A percentile compares a stretch with the other conserved stretches of the same genome.
These are phyloP conservation scores for Caracal caracal DNA, from an alignment of 2,113 vertebrate species.

Conservation along the genomic window DNA sequence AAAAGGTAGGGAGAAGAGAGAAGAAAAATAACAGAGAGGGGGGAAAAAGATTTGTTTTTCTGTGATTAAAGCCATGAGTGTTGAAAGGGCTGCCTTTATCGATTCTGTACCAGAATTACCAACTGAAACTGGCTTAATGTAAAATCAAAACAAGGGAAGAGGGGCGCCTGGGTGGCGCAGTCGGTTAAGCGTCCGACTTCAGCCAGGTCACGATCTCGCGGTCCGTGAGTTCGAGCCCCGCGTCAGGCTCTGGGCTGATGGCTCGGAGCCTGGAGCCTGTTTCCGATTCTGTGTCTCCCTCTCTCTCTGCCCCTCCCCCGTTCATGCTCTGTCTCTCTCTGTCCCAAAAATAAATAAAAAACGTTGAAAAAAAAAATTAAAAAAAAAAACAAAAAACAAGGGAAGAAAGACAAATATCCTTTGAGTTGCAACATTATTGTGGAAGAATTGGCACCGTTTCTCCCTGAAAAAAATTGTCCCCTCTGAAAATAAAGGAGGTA, in stretches of 20 bases:
- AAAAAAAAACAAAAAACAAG: constrained; percentile 40
- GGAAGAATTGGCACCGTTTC: constrained; percentile 6
- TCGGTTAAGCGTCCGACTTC: no score
- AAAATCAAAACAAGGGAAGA: constrained; percentile 34
- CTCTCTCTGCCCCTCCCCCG: no score
- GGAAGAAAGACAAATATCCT: constrained; percentile 12
- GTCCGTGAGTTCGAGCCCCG: no score
- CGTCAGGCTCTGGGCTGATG: no score
- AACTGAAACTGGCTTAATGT: constrained; percentile 19
- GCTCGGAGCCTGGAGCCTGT: no score
- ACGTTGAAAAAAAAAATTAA: no score
- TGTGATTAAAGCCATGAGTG: neutral
- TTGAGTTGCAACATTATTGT: neutral
- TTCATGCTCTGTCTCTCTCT: no score
- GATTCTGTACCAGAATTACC: neutral
- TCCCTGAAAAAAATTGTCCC: constrained; percentile 34
- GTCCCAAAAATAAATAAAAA: no score
- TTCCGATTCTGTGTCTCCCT: no score
- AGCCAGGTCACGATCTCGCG: no score
- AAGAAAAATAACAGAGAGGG: neutral
- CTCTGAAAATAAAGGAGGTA: constrained; percentile 48
- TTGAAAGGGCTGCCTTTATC: neutral
- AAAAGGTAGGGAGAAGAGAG: neutral
- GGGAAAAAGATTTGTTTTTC: neutral
- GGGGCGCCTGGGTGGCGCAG: no score